Base-by-base conservation (phyloP, 2,888 invertebrate genomes). In the Griposia aprilina region DNA sequence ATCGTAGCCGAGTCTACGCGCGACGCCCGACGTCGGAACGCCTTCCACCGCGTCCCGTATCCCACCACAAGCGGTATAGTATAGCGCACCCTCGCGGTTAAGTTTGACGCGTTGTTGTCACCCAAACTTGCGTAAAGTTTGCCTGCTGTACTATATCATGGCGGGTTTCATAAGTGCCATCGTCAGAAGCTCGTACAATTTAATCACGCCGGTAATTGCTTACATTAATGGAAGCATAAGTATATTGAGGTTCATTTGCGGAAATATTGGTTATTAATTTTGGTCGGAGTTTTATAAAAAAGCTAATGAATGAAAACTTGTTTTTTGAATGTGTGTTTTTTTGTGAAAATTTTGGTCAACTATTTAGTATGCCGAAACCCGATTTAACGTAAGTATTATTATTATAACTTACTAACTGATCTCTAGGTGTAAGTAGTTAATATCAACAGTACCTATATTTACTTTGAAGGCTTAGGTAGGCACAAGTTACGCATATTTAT, bases 1-100 rank as follows among this genome's bases (percentile, higher is more conserved):
- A 55, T 57, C 77, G 78, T 86, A 86, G 82, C 83, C 69, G 79
- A 70, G 81, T 85, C 89, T 89, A 88, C 86, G 81, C 86, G 81
- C 86, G 82, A 82, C 30, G 30, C n/a, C n/a, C n/a, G n/a, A n/a
- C 79, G 82, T 82, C 78, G 87, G 82, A 80, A 68, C 79, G 81
- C 80, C 85, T 78, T 82, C 88, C 75, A 74, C 73, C 73, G 83
- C n/a, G 50, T 55, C 55, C 52, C 59, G 11, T 85, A 65, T 72
- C 60, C 26, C 79, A 73, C 60, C 50, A 52, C 55, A 74, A 78
- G 76, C 79, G 67, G 57, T 81, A 82, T 83, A 81, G 45, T 85
- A 87, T 84, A 84, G 86, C 68, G 72, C 73, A 80, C 79, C 76
- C 75, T 81, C 71, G 48, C 60, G 52, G 80, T 45, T 80, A 80